Percentiles rank a stretch among this genome's conserved stretches.
Evolutionary conservation across 2,888 invertebrate genomes (phyloP).

Genomic region (Tryphoninae sp.): DNA sequence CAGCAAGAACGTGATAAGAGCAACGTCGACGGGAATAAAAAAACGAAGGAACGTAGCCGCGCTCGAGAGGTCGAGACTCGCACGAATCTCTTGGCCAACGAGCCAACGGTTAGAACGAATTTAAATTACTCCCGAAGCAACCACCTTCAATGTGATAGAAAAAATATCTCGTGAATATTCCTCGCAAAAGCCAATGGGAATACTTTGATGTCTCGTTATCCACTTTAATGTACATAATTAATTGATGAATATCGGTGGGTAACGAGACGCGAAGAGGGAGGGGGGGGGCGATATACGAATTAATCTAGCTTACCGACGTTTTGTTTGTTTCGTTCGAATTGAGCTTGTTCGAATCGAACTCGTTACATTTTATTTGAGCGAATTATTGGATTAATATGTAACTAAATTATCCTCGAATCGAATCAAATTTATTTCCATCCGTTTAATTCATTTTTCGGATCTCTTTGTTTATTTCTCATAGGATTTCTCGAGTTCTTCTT

Average conservation of each 20-base stretch:
- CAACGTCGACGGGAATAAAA: conserved; percentile 16
- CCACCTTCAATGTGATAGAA: conserved; percentile 52
- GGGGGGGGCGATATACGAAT: too few relatives aligned
- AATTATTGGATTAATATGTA: background rate
- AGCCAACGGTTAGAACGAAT: conserved; percentile 45
- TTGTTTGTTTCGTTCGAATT: too few relatives aligned
- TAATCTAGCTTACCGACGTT: too few relatives aligned
- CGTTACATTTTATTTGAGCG: background rate
- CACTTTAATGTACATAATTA: conserved; percentile 26
- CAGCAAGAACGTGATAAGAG: conserved; percentile 57
- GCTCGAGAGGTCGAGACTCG: background rate
- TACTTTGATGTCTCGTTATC: conserved; percentile 18
- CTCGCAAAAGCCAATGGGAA: conserved; percentile 34
- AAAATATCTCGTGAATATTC: conserved; percentile 35
- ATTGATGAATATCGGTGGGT: conserved; percentile 7
- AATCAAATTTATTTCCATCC: background rate
- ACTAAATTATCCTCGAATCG: background rate
- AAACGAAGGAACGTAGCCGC: conserved; percentile 30
- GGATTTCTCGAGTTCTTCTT: background rate
- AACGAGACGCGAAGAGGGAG: background rate
- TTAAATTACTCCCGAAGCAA: conserved; percentile 50
- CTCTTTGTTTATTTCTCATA: background rate
- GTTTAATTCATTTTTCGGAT: background rate
- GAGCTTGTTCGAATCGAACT: too few relatives aligned
- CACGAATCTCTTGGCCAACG: background rate